Conservation (phyloP, 2,888 invertebrate species). For the Heteropelma amictum region DNA sequence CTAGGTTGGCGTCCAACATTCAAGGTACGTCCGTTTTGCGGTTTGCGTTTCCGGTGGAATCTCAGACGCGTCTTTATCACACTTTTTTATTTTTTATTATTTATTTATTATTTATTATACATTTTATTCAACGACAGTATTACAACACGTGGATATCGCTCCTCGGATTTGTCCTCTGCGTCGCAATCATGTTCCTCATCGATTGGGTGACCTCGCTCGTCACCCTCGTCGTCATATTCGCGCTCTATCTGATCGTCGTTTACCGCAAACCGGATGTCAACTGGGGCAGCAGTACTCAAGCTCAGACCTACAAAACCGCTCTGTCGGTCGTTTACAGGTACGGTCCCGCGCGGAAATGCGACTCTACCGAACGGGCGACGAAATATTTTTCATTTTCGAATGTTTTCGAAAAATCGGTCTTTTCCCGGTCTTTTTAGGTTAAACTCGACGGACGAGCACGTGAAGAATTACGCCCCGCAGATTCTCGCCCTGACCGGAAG, state of each 20-base stretch:
- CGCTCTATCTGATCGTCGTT: slow-evolving; percentile 94
- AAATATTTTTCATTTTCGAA: not conserved
- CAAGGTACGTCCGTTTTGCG: slow-evolving; percentile 80
- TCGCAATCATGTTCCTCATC: slow-evolving; percentile 95
- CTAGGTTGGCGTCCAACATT: slow-evolving; percentile 95
- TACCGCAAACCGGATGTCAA: slow-evolving; percentile 97
- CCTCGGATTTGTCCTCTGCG: slow-evolving; percentile 89
- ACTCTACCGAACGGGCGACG: too few species aligned
- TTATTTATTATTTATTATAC: not conserved
- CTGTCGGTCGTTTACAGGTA: slow-evolving; percentile 87
- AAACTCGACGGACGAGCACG: slow-evolving; percentile 94
- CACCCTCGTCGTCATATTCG: slow-evolving; percentile 92
- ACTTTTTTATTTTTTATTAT: slow-evolving; percentile 4
- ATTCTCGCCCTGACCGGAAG: slow-evolving; percentile 91
- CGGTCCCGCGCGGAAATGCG: not conserved
- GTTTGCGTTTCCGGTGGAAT: not conserved
- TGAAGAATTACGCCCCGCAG: slow-evolving; percentile 98
- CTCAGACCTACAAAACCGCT: slow-evolving; percentile 96
- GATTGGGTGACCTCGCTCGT: slow-evolving; percentile 96
- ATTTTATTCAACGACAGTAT: slow-evolving; percentile 81
- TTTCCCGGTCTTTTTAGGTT: slow-evolving; percentile 80
- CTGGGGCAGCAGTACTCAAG: slow-evolving; percentile 98
- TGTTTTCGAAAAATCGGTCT: too few species aligned
- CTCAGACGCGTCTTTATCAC: not conserved
- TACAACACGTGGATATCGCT: slow-evolving; percentile 96